Evolutionary conservation across 2,888 invertebrate genomes (phyloP), one percentile per base, ranked within the genome.

Genomic region (Bombylius discolor): DNA sequence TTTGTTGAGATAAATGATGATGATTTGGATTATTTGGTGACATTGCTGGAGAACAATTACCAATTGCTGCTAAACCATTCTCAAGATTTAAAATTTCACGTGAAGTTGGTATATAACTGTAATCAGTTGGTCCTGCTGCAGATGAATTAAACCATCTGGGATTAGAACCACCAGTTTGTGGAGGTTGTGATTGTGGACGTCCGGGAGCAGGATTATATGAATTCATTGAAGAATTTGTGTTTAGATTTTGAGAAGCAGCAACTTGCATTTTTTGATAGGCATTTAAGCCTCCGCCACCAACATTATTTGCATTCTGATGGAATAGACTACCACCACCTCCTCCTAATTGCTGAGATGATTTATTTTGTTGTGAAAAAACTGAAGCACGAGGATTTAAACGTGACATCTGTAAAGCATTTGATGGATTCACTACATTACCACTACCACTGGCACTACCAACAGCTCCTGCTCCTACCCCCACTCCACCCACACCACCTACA

Each of bases 371-470:
- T 1, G 83, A 80, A 68, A 89, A 90, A 65, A 87, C 86, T 0
- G 89, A 87, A 5, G 89, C 88, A 63, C 89, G 82, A 0, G 89
- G 87, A 72, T 90, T 91, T 47, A 90, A 76, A 55, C 87, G 80
- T 47, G 84, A 82, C 75, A 80, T 79, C 53, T 76, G 78, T 58
- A 79, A 77, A 31, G 78, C 75, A 58, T 63, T 65, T 32, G 61
- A 60, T 44, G 63, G 62, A 36, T 62, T 66, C 32, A 60, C 58
- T 78, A 76, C 59, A n/a, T 57, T 56, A 1, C 60, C 61, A 5
- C 39, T 11, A 4, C 36, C 36, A 36, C 6, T 9, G 4, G 44
- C 31, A 14, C 6, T 42, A 14, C 36, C 34, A 12, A 13, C 33
- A 14, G 14, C 64, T 58, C 51, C 49, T 49, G 5, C 55, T 48